phyloP scores from a whole-genome alignment of 1,140 invertebrate genomes.

The Halyomorpha halys region DNA sequence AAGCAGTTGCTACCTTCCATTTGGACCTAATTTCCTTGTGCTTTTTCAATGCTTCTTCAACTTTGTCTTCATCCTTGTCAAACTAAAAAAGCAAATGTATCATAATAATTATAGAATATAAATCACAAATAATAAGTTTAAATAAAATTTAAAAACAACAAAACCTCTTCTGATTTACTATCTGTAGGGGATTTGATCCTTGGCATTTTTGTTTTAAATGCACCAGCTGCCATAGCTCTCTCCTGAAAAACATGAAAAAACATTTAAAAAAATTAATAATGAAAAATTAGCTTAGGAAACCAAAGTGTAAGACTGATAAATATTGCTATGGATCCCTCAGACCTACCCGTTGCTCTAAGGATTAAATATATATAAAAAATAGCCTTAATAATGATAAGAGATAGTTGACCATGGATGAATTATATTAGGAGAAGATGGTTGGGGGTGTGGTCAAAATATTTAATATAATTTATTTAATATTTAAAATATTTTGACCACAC shows the following conservation, averaged over 20 bases:
- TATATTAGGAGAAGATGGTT: no score
- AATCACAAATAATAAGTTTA: not conserved
- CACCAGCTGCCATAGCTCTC: conserved; percentile 24
- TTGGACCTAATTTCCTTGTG: conserved; percentile 30
- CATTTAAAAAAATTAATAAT: not conserved
- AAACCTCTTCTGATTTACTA: not conserved
- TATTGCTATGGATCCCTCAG: no score
- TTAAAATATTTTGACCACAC: no score
- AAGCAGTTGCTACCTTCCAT: conserved; percentile 28
- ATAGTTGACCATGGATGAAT: no score
- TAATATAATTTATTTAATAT: no score
- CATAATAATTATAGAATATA: not conserved
- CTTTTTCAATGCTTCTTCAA: conserved; percentile 32
- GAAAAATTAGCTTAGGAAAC: no score
- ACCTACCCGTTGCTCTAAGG: no score
- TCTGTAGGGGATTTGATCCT: not conserved
- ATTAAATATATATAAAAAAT: no score
- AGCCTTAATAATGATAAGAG: no score
- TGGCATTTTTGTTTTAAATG: conserved; percentile 9
- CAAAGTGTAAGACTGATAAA: no score
- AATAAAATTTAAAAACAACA: not conserved
- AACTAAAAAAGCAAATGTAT: conserved; percentile 23
- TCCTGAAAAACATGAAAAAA: conserved; percentile 24
- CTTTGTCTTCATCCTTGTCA: conserved; percentile 31
- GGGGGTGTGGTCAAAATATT: no score